These are phyloP conservation scores for Stegostoma tigrinum DNA, from an alignment of 2,113 vertebrate species.

Conservation along the genomic window DNA sequence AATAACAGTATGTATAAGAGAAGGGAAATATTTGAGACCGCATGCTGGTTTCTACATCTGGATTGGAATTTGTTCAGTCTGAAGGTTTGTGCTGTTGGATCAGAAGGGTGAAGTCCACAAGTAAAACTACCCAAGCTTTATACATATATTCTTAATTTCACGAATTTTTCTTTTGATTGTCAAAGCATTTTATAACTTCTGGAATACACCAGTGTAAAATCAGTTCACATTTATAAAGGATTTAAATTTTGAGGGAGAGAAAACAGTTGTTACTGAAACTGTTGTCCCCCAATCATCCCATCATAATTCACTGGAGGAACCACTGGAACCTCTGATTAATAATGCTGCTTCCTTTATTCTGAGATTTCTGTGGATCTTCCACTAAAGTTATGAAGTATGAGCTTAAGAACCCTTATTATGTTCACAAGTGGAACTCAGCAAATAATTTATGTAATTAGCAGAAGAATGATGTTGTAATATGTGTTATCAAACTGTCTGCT, in stretches of 20 bases:
- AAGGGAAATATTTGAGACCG: background rate
- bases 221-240: background rate
- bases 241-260: background rate
- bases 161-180: background rate
- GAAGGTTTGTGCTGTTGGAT: background rate
- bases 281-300: background rate
- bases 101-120: background rate
- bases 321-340: background rate
- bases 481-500: background rate
- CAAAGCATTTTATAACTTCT: background rate
- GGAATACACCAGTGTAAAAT: background rate
- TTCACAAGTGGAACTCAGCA: background rate
- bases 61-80: background rate
- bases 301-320: background rate
- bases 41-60: background rate
- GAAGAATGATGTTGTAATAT: background rate
- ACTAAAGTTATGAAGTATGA: background rate
- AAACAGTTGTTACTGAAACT: background rate
- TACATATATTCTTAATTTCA: background rate
- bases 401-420: background rate
- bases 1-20: background rate
- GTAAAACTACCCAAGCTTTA: background rate
- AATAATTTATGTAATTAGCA: background rate
- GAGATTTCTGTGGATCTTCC: background rate
- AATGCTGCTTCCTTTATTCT: background rate